Evolutionary conservation across 2,888 invertebrate species (phyloP), one percentile per base, ranked within the genome.

Genomic region (Arrhopalites spinosus): DNA sequence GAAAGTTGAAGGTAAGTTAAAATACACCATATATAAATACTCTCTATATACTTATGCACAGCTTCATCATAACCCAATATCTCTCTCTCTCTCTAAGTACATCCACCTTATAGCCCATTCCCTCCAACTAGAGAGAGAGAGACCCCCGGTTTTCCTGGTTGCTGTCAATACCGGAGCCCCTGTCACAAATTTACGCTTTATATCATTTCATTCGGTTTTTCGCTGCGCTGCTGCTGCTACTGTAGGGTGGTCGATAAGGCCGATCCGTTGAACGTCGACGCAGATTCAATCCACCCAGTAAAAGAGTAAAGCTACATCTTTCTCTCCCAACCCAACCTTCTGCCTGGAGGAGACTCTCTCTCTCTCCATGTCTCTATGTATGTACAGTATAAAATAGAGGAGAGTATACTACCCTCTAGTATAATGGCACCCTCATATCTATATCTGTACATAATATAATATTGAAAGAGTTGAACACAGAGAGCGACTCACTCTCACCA

Each of bases 151-250:
- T 72, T 72, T 64, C 23, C 64, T 74, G 63, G 63, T 64, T 64
- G 64, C 73, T 81, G 82, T 82, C 82, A 82, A 82, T 82, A 82
- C 81, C 78, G 78, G 80, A 80, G 79, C 59, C 25, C 50, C 80
- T 81, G 80, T 80, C 81, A 80, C 79, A 81, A 75, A 81, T 82
- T 81, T 82, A 82, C 79, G 81, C 79, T 80, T 81, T 82, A 81
- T 82, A 80, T 80, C 79, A 80, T 82, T 80, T 81, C 79, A 78
- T 81, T 79, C 78, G 79, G 80, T 76, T 82, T 73, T 80, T 79
- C 77, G 78, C 75, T 77, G 75, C 59, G 68, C 50, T 53, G 50
- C 50, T 73, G 79, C 36, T 36, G 5, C 36, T 36, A 3, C 36
- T 36, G 5, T 11, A 36, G 36, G 36, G 36, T 36, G 80, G 81